These are phyloP conservation scores for Bombyx huttoni DNA, from an alignment of 2,888 invertebrate genomes.

Conservation along the genomic window DNA sequence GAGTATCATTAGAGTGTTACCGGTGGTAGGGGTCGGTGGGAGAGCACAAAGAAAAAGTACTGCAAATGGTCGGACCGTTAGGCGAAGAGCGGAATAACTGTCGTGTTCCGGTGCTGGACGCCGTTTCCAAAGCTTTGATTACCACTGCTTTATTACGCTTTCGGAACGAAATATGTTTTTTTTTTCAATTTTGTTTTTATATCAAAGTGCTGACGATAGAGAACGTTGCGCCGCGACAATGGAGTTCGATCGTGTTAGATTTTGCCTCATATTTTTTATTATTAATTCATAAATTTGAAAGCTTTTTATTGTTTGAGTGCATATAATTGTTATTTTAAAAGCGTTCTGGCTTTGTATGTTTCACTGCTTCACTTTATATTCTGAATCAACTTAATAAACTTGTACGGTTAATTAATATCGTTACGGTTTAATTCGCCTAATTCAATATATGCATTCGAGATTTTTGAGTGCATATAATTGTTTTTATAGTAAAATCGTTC, in stretches of 20 bases:
- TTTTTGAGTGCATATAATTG: too few species aligned
- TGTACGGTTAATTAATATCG: too few species aligned
- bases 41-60: constrained; percentile 54
- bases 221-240: background rate
- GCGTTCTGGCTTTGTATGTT: too few species aligned
- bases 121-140: constrained; percentile 24
- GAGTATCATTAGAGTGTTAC: constrained; percentile 11
- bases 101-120: constrained; percentile 50
- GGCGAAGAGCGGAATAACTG: constrained; percentile 50
- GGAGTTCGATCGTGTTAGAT: background rate
- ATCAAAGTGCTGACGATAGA: background rate
- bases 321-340: too few species aligned
- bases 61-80: constrained; percentile 51
- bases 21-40: constrained; percentile 22
- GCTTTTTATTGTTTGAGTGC: too few species aligned
- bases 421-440: too few species aligned
- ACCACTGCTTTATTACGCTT: constrained; percentile 12
- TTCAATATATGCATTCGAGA: too few species aligned
- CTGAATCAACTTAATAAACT: too few species aligned
- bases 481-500: too few species aligned
- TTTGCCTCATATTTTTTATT: background rate
- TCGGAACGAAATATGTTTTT: constrained; percentile 4
- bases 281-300: too few species aligned
- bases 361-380: too few species aligned
- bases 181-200: background rate